Evolutionary conservation across 2,888 invertebrate species (phyloP).

Genomic region (Polyommatus iphigenia): DNA sequence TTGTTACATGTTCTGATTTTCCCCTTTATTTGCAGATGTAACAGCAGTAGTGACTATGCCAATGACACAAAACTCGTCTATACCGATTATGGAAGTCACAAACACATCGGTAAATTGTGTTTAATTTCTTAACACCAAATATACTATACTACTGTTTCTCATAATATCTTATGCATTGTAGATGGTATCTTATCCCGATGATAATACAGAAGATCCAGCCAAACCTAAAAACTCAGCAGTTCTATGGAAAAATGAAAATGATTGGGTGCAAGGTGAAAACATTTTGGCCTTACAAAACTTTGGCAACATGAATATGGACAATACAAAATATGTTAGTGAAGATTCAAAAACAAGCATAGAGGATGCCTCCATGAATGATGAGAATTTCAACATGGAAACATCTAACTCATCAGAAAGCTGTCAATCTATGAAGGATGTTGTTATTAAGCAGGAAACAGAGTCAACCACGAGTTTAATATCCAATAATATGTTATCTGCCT

Average conservation of each 20-base stretch:
- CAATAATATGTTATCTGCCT: conserved; percentile 55
- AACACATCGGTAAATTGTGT: conserved; percentile 68
- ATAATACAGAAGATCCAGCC: conserved; percentile 68
- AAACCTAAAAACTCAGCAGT: conserved; percentile 74
- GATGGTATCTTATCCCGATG: conserved; percentile 75
- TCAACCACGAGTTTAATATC: conserved; percentile 57
- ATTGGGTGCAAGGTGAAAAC: conserved; percentile 67
- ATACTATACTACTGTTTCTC: conserved; percentile 19
- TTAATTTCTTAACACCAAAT: conserved; percentile 29
- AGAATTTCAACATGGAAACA: conserved; percentile 74
- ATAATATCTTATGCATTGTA: conserved; percentile 41
- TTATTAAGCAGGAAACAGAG: conserved; percentile 63
- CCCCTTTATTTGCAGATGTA: conserved; percentile 60
- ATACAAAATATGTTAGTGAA: conserved; percentile 68
- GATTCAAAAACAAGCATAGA: conserved; percentile 75
- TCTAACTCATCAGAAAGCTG: conserved; percentile 75
- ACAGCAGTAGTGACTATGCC: conserved; percentile 77
- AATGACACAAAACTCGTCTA: conserved; percentile 68
- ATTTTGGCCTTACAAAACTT: conserved; percentile 66
- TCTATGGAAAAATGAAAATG: conserved; percentile 68
- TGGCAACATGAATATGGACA: conserved; percentile 61
- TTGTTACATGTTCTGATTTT: background rate
- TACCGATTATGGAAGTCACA: conserved; percentile 75
- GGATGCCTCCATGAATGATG: conserved; percentile 71
- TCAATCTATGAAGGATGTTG: conserved; percentile 69